phyloP scores from a whole-genome alignment of 2,888 invertebrate genomes.

The Rhimphoctona megacephalus region DNA sequence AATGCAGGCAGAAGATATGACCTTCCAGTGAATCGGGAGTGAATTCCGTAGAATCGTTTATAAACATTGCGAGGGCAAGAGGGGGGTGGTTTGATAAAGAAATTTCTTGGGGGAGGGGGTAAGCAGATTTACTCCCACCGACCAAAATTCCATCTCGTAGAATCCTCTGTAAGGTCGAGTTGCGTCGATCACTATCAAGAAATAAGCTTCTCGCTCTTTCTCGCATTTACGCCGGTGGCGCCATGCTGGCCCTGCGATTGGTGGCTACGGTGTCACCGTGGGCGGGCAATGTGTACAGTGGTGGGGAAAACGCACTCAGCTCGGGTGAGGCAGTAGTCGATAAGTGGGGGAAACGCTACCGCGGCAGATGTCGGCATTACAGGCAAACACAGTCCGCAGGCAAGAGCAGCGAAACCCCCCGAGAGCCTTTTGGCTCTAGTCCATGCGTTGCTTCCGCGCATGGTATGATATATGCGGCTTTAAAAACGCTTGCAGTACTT shows the following conservation, averaged over 20 bases:
- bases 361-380: constrained; percentile 52
- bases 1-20: neutral
- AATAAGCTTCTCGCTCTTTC: constrained; percentile 52
- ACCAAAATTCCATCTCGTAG: constrained; percentile 72
- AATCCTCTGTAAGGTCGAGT: constrained; percentile 68
- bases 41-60: neutral
- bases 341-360: constrained; percentile 41
- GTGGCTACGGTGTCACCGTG: constrained; percentile 69
- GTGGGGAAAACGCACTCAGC: constrained; percentile 19
- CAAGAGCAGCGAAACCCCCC: constrained; percentile 60
- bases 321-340: constrained; percentile 60
- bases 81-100: constrained; percentile 7
- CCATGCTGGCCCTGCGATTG: constrained; percentile 82
- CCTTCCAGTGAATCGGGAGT: neutral
- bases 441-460: constrained; percentile 38
- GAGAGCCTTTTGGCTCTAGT: constrained; percentile 28
- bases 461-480: constrained; percentile 20
- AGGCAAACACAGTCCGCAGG: constrained; percentile 70
- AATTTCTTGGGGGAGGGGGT: neutral
- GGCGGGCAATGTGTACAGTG: constrained; percentile 73
- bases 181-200: constrained; percentile 75
- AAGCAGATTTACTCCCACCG: constrained; percentile 27
- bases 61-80: neutral
- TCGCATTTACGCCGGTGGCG: constrained; percentile 75
- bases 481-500: constrained; percentile 11